Percentiles rank a stretch among this genome's conserved stretches.
Conservation (phyloP, 2,888 invertebrate species). For the Podabrus alpinus region DNA sequence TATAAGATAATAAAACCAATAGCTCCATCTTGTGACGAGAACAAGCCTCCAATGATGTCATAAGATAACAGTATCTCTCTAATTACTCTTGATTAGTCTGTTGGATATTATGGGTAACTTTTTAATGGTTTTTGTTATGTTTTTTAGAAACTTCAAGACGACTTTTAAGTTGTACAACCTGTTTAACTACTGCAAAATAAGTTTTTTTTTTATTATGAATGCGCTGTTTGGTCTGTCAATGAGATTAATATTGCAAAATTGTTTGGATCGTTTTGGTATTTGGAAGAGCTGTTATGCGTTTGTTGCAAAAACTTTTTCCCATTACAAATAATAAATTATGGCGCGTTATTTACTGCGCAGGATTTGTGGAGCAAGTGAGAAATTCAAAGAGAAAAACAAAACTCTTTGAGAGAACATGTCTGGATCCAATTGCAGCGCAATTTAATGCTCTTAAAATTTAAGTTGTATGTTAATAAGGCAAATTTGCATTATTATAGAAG, state of each 20-base stretch:
- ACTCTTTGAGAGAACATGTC: background rate
- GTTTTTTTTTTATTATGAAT: background rate
- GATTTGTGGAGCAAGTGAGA: background rate
- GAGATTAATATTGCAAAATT: background rate
- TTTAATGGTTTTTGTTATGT: slow-evolving; percentile 41
- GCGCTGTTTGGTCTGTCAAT: background rate
- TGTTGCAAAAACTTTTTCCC: background rate
- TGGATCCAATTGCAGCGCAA: background rate
- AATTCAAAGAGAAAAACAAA: background rate
- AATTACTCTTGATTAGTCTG: slow-evolving; percentile 49
- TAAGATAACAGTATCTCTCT: slow-evolving; percentile 44
- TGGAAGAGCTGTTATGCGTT: background rate
- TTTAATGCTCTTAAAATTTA: background rate
- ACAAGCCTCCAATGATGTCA: slow-evolving; percentile 37
- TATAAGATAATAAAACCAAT: slow-evolving; percentile 34
- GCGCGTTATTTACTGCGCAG: slow-evolving; percentile 12
- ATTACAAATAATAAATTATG: background rate
- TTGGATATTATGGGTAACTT: slow-evolving; percentile 38
- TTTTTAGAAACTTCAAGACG: slow-evolving; percentile 44
- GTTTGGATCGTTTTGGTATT: background rate
- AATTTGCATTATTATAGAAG: background rate
- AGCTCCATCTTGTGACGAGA: slow-evolving; percentile 36
- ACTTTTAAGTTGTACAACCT: slow-evolving; percentile 50
- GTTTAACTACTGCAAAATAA: slow-evolving; percentile 45
- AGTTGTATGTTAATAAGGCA: background rate